Evolutionary conservation across 2,113 vertebrate species (phyloP).

Genomic region (Antennarius striatus): DNA sequence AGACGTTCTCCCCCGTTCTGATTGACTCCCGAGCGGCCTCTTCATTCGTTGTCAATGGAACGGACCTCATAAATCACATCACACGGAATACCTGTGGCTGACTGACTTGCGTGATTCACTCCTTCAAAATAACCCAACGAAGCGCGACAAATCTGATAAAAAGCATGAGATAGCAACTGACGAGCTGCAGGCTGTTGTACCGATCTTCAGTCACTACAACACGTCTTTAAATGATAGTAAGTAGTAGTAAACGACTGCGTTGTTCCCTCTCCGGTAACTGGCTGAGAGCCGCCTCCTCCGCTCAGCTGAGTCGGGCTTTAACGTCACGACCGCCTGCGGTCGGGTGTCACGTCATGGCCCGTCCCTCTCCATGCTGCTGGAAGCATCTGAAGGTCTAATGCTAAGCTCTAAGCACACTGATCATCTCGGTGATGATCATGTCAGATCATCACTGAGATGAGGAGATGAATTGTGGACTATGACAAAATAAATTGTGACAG

Average conservation of each 20-base stretch:
- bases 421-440: slow-evolving; percentile 4
- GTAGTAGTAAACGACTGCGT: not conserved
- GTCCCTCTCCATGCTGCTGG: slow-evolving; percentile 20
- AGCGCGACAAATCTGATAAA: no score
- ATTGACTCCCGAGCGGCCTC: not conserved
- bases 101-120: not conserved
- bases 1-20: no score
- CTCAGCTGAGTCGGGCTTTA: slow-evolving; percentile 28
- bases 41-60: slow-evolving; percentile 8
- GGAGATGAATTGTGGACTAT: no score
- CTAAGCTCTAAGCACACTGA: slow-evolving; percentile 38
- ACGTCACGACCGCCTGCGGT: slow-evolving; percentile 58
- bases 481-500: no score
- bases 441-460: not conserved
- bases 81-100: slow-evolving; percentile 21
- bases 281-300: slow-evolving; percentile 40
- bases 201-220: no score
- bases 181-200: not conserved
- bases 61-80: slow-evolving; percentile 10
- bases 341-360: slow-evolving; percentile 56
- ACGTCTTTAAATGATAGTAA: no score
- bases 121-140: not conserved
- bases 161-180: no score
- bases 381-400: slow-evolving; percentile 39
- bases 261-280: slow-evolving; percentile 20